phyloP scores from a whole-genome alignment of 1,140 invertebrate genomes.

The Macrocentrus cingulum region DNA sequence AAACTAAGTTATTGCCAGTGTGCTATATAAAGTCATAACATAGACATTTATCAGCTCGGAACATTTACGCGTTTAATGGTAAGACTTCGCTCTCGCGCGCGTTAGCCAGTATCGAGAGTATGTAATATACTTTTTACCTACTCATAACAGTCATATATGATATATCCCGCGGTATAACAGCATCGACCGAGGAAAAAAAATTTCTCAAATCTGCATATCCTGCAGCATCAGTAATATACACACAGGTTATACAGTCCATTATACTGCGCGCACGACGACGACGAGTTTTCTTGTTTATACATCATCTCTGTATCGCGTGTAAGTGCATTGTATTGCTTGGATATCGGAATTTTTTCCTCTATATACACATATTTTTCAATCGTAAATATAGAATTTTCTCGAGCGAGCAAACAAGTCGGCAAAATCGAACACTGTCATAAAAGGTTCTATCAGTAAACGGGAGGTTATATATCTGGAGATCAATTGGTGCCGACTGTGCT shows the following conservation, averaged over 20 bases:
- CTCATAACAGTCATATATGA: background rate
- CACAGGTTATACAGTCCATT: too few relatives aligned
- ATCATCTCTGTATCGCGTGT: too few relatives aligned
- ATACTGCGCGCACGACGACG: too few relatives aligned
- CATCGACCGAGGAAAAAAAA: too few relatives aligned
- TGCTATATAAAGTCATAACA: slow-evolving; percentile 51
- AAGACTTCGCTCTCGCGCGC: slow-evolving; percentile 27
- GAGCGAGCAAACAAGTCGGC: slow-evolving; percentile 20
- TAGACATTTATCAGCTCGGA: slow-evolving; percentile 49
- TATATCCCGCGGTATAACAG: background rate
- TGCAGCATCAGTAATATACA: too few relatives aligned
- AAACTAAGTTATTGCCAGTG: slow-evolving; percentile 46
- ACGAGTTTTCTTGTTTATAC: too few relatives aligned
- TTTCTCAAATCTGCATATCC: slow-evolving; percentile 2
- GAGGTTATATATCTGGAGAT: slow-evolving; percentile 33
- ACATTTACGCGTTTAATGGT: slow-evolving; percentile 36
- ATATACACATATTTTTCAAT: slow-evolving; percentile 6
- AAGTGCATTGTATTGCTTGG: background rate
- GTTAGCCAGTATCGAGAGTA: background rate
- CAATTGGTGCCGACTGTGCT: slow-evolving; percentile 40
- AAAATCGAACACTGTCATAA: slow-evolving; percentile 25
- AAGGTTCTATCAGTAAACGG: slow-evolving; percentile 26
- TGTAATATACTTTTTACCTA: too few relatives aligned
- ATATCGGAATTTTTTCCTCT: background rate
- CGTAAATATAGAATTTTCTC: slow-evolving; percentile 19